A percentile compares a stretch with the other conserved stretches of the same genome.
Evolutionary conservation across 64 coral and sea anemone species (phyloP).

Genomic region (Dendronephthya gigantea): DNA sequence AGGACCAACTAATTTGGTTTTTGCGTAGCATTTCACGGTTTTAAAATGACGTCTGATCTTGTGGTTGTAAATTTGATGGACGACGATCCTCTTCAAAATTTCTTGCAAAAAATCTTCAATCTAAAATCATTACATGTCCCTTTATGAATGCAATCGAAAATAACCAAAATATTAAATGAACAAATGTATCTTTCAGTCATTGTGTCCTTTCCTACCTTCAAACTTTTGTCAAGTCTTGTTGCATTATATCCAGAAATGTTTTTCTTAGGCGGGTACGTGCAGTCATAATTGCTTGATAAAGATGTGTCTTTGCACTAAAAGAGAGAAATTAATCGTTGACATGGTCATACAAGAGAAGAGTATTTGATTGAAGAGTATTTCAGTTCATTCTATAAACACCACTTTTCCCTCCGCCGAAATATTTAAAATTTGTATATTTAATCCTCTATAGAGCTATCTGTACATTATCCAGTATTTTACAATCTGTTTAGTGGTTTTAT

Average conservation of each 20-base stretch:
- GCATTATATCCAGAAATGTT: too few species aligned
- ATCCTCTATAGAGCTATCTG: too few species aligned
- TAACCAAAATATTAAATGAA: too few species aligned
- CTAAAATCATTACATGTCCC: background rate
- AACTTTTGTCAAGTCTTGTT: background rate
- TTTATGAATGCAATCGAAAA: background rate
- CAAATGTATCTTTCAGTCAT: too few species aligned
- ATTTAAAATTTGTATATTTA: too few species aligned
- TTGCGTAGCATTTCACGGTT: background rate
- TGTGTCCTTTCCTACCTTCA: background rate
- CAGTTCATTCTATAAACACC: too few species aligned
- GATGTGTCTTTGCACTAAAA: background rate
- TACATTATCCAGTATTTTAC: too few species aligned
- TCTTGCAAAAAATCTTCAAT: background rate
- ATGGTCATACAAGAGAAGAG: too few species aligned
- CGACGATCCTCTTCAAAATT: background rate
- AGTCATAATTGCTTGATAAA: background rate
- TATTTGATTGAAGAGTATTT: too few species aligned
- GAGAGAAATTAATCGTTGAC: too few species aligned
- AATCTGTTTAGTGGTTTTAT: too few species aligned
- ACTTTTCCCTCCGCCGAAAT: too few species aligned
- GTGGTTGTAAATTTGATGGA: background rate
- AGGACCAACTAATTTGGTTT: background rate
- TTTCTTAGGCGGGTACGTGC: background rate
- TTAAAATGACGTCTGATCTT: background rate